phyloP scores from a whole-genome alignment of 1,140 invertebrate genomes.

The Callitettix versicolor region DNA sequence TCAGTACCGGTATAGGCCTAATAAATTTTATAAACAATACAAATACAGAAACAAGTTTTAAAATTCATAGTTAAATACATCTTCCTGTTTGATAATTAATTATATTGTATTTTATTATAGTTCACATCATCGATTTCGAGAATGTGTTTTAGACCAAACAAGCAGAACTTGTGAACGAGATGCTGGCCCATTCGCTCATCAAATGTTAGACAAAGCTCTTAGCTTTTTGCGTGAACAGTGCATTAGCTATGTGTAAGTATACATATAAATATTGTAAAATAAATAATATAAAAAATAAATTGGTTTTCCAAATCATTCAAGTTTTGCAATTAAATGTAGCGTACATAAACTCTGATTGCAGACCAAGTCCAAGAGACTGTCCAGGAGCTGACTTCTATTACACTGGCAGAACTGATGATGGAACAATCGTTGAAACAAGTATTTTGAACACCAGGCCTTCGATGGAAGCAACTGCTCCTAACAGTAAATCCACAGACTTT shows the following conservation, averaged over 20 bases:
- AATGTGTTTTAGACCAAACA: slow-evolving; percentile 43
- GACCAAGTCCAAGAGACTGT: slow-evolving; percentile 41
- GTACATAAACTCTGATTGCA: slow-evolving; percentile 26
- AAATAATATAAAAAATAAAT: background rate
- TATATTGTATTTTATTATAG: slow-evolving; percentile 30
- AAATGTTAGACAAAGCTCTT: slow-evolving; percentile 45
- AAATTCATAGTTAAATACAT: too few species aligned
- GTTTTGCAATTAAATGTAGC: background rate
- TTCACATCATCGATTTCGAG: slow-evolving; percentile 44
- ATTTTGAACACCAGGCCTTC: slow-evolving; percentile 4
- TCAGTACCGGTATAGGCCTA: too few species aligned
- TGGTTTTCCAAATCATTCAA: background rate
- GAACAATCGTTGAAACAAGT: slow-evolving; percentile 2
- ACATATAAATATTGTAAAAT: background rate
- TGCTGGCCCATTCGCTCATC: slow-evolving; percentile 38
- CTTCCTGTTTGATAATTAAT: too few species aligned
- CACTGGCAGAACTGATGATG: slow-evolving; percentile 20
- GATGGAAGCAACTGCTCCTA: background rate
- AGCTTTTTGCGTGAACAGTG: slow-evolving; percentile 47
- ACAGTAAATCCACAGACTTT: slow-evolving; percentile 6
- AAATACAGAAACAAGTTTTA: too few species aligned
- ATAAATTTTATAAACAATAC: too few species aligned
- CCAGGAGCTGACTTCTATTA: slow-evolving; percentile 27
- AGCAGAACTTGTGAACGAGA: slow-evolving; percentile 39
- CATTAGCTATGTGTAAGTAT: slow-evolving; percentile 44